phyloP scores from a whole-genome alignment of 2,113 vertebrate species.

The Siphamia tubifer region DNA sequence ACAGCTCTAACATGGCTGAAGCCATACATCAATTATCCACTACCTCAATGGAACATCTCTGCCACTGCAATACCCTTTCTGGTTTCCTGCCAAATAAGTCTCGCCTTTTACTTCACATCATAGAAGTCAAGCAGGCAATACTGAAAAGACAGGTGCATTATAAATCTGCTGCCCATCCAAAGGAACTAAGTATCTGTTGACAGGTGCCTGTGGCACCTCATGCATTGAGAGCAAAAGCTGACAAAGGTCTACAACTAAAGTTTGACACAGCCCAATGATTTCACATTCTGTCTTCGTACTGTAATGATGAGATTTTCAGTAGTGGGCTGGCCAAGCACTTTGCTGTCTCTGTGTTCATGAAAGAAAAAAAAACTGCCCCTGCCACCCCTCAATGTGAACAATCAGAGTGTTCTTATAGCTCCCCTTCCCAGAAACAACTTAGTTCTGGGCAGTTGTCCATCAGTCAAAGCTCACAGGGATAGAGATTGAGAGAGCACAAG shows the following conservation, averaged over 20 bases:
- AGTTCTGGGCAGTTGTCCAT: slow-evolving; percentile 61
- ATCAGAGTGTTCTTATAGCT: slow-evolving; percentile 27
- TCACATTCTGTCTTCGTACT: slow-evolving; percentile 7
- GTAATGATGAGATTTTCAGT: slow-evolving; percentile 35
- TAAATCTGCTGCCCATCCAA: slow-evolving; percentile 54
- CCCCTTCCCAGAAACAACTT: slow-evolving; percentile 54
- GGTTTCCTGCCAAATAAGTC: slow-evolving; percentile 51
- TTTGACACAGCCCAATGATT: slow-evolving; percentile 16
- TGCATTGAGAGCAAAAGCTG: slow-evolving; percentile 13
- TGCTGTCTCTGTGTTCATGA: slow-evolving; percentile 41
- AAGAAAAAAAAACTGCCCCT: slow-evolving; percentile 10
- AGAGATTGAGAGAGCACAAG: background rate
- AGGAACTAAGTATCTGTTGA: slow-evolving; percentile 49
- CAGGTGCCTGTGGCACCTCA: slow-evolving; percentile 29
- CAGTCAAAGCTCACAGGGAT: slow-evolving; percentile 11
- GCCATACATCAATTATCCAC: slow-evolving; percentile 64
- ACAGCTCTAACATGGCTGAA: slow-evolving; percentile 57
- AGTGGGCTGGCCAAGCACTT: slow-evolving; percentile 23
- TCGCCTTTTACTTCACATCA: slow-evolving; percentile 18
- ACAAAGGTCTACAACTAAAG: slow-evolving; percentile 13
- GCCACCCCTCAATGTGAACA: slow-evolving; percentile 20
- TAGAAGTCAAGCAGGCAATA: slow-evolving; percentile 23
- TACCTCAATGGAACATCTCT: slow-evolving; percentile 47
- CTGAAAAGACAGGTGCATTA: slow-evolving; percentile 28
- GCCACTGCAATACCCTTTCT: slow-evolving; percentile 52